phyloP scores from a whole-genome alignment of 2,797 vertebrate species.

The Cynopterus sphinx region DNA sequence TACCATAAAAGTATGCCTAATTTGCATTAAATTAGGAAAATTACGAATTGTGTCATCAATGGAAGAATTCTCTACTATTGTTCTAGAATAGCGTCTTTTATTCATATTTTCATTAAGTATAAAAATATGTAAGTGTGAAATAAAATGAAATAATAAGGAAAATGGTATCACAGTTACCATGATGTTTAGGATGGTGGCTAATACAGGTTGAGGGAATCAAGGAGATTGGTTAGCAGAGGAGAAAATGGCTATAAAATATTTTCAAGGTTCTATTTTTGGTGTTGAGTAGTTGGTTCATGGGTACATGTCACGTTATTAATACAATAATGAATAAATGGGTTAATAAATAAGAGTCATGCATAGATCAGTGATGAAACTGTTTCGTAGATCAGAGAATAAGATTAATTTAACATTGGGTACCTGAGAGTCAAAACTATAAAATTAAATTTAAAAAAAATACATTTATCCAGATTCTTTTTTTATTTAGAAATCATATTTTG shows the following conservation, averaged over 20 bases:
- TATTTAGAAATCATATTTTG: background rate
- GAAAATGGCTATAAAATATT: background rate
- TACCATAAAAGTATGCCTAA: background rate
- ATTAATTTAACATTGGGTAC: background rate
- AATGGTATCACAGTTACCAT: background rate
- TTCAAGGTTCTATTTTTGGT: background rate
- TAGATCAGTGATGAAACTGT: background rate
- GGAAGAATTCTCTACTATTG: background rate
- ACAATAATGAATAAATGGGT: background rate
- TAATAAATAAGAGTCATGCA: background rate
- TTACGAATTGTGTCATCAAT: conserved; percentile 4
- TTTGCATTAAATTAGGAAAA: background rate
- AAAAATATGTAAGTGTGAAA: background rate
- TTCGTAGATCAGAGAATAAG: background rate
- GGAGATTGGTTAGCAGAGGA: background rate
- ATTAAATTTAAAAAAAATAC: background rate
- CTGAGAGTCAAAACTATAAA: background rate
- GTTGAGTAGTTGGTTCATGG: background rate
- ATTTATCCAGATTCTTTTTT: background rate
- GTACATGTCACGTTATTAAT: background rate
- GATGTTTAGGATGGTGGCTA: background rate
- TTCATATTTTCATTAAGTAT: background rate
- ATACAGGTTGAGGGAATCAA: background rate
- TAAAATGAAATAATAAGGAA: background rate
- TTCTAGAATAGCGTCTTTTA: background rate